Conservation (phyloP, 1,140 invertebrate species). For the Drosophila jambulina region DNA sequence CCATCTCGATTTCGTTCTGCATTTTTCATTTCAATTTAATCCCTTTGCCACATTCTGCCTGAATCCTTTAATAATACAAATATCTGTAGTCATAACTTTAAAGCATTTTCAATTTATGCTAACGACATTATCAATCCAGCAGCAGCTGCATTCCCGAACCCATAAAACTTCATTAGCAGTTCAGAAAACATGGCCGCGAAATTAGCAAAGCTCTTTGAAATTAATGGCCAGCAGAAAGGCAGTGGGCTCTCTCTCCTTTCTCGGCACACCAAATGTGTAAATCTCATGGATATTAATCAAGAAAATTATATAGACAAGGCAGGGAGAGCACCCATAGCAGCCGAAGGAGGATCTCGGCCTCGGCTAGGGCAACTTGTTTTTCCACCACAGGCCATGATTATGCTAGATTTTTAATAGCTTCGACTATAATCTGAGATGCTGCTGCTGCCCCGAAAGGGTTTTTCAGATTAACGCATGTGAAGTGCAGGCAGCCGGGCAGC, state of each 20-base stretch:
- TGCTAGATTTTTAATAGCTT: constrained; percentile 82
- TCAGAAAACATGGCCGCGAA: constrained; percentile 37
- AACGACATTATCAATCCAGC: constrained; percentile 49
- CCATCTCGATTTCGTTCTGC: neutral
- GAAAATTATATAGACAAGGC: constrained; percentile 76
- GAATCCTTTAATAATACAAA: constrained; percentile 5
- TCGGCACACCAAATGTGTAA: constrained; percentile 59
- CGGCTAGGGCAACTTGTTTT: constrained; percentile 45
- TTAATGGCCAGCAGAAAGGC: constrained; percentile 62
- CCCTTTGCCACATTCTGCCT: neutral
- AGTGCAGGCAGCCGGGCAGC: constrained; percentile 36
- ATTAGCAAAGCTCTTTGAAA: constrained; percentile 74
- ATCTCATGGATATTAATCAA: constrained; percentile 81
- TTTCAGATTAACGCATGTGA: constrained; percentile 56
- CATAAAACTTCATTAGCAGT: constrained; percentile 80
- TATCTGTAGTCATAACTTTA: constrained; percentile 22
- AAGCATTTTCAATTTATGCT: constrained; percentile 55
- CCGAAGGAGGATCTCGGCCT: constrained; percentile 27
- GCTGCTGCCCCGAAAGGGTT: constrained; percentile 58
- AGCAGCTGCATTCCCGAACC: constrained; percentile 63
- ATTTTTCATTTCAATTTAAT: neutral
- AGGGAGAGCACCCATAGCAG: neutral
- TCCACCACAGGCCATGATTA: constrained; percentile 63
- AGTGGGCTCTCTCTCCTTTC: no score
- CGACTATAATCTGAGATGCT: constrained; percentile 72